A percentile compares a stretch with the other conserved stretches of the same genome.
phyloP scores from a whole-genome alignment of 2,797 vertebrate genomes.

The Anguilla anguilla region DNA sequence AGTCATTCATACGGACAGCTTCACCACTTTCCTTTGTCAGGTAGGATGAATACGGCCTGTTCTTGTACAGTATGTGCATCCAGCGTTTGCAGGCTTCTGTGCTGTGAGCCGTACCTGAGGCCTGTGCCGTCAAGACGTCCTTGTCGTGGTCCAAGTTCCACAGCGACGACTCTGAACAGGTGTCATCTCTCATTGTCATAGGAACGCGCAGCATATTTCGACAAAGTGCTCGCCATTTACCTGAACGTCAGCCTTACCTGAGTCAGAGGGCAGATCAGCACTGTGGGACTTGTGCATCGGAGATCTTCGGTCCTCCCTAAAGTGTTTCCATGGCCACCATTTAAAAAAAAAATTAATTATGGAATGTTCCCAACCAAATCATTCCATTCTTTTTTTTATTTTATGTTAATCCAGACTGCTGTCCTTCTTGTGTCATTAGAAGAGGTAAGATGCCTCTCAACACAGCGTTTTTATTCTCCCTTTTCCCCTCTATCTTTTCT shows the following conservation, averaged over 20 bases:
- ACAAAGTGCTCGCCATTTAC: neutral
- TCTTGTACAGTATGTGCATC: neutral
- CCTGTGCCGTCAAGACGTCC: neutral
- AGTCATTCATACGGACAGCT: no score
- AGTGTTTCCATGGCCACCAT: neutral
- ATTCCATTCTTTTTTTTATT: neutral
- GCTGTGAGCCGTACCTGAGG: neutral
- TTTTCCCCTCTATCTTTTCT: constrained; percentile 34
- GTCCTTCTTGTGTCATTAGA: neutral
- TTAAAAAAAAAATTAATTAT: neutral
- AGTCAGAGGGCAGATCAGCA: constrained; percentile 35
- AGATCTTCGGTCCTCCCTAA: constrained; percentile 36
- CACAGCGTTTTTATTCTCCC: constrained; percentile 27
- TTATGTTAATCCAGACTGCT: constrained; percentile 29
- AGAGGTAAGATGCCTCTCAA: constrained; percentile 41
- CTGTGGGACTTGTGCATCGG: constrained; percentile 33
- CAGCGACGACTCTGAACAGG: neutral
- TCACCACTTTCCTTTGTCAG: neutral
- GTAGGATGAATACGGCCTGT: no score
- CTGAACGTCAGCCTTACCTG: constrained; percentile 55
- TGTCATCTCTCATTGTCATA: neutral
- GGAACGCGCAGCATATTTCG: neutral
- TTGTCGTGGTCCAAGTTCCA: neutral
- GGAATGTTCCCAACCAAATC: neutral
- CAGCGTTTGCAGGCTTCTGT: neutral